phyloP scores from a whole-genome alignment of 2,113 vertebrate genomes.

The Rattus rattus region DNA sequence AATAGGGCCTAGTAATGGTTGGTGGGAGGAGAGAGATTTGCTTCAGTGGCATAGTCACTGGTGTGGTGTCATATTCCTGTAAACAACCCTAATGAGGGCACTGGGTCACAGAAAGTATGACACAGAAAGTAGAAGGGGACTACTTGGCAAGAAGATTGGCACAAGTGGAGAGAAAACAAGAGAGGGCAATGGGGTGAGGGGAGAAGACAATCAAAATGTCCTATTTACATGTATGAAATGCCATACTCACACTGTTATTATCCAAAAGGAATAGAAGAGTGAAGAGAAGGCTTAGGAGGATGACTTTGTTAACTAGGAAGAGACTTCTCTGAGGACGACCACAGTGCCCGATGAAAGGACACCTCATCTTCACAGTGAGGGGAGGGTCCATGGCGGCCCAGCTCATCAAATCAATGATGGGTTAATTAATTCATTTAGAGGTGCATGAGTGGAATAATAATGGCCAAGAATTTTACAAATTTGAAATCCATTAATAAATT shows the following conservation, averaged over 20 bases:
- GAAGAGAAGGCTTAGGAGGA: neutral
- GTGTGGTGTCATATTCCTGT: neutral
- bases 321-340: neutral
- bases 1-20: neutral
- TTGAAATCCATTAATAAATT: constrained; percentile 24
- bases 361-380: neutral
- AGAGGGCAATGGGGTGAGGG: neutral
- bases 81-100: no score
- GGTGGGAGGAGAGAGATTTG: neutral
- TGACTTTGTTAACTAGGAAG: neutral
- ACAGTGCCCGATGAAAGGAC: neutral
- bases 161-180: neutral
- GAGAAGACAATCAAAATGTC: neutral
- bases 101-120: neutral
- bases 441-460: neutral
- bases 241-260: neutral
- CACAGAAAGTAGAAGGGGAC: neutral
- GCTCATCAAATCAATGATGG: neutral
- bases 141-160: neutral
- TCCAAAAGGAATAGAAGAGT: neutral
- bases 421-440: neutral
- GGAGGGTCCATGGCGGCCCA: neutral
- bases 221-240: neutral
- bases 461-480: constrained; percentile 12
- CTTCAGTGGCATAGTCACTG: neutral